Evolutionary conservation across 1,140 invertebrate species (phyloP).

Genomic region (Microplitis demolitor): DNA sequence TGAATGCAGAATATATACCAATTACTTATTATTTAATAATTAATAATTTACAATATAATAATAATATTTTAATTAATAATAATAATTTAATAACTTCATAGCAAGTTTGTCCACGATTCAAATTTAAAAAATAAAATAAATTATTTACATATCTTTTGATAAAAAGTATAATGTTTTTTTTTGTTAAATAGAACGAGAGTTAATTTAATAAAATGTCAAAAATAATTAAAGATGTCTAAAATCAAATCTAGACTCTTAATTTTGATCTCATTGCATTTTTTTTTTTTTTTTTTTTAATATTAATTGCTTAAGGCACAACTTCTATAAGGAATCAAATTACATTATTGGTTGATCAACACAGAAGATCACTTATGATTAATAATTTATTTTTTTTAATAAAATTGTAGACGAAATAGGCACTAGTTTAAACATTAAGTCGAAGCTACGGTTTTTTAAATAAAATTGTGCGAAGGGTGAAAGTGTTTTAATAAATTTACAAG

Average conservation of each 20-base stretch:
- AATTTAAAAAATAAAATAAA: no score
- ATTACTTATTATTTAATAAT: no score
- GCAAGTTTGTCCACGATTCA: no score
- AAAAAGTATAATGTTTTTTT: not conserved
- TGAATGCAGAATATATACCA: slow-evolving; percentile 10
- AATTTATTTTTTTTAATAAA: no score
- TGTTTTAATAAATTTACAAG: slow-evolving; percentile 7
- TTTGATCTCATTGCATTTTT: slow-evolving; percentile 27
- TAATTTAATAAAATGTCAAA: not conserved
- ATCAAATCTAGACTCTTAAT: slow-evolving; percentile 35
- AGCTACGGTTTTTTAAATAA: no score
- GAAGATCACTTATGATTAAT: no score
- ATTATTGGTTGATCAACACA: no score
- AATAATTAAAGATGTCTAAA: slow-evolving; percentile 35
- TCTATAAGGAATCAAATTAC: not conserved
- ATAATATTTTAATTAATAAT: no score
- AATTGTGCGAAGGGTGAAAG: no score
- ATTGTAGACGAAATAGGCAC: slow-evolving; percentile 2
- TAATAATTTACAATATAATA: not conserved
- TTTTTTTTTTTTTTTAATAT: not conserved
- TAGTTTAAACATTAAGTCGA: no score
- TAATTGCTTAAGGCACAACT: slow-evolving; percentile 1
- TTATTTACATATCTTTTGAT: no score
- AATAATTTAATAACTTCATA: no score
- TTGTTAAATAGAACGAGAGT: not conserved